phyloP scores from a whole-genome alignment of 2,888 invertebrate genomes.

The Ischnus inquisitorius region DNA sequence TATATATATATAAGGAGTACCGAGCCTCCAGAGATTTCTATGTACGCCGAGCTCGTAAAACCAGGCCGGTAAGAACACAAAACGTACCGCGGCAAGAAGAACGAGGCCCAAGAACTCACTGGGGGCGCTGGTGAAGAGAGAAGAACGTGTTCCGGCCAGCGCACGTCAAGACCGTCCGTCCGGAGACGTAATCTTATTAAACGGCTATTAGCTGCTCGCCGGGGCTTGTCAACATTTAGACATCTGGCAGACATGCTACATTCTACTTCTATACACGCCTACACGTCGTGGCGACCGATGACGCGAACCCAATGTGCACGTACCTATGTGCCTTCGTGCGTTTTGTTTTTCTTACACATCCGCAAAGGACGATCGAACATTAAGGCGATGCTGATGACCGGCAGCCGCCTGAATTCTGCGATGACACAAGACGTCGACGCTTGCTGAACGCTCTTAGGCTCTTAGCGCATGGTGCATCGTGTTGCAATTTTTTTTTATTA shows the following conservation, averaged over 20 bases:
- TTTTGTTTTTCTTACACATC: slow-evolving; percentile 29
- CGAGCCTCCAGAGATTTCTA: slow-evolving; percentile 52
- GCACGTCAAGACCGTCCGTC: slow-evolving; percentile 81
- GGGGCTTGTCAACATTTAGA: slow-evolving; percentile 84
- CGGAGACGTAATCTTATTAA: slow-evolving; percentile 84
- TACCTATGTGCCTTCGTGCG: slow-evolving; percentile 12
- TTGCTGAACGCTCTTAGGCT: slow-evolving; percentile 7
- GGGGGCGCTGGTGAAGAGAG: slow-evolving; percentile 46
- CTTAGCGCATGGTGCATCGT: background rate
- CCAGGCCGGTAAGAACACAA: slow-evolving; percentile 76
- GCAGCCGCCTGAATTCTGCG: slow-evolving; percentile 17
- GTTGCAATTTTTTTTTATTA: background rate
- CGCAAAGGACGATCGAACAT: slow-evolving; percentile 8
- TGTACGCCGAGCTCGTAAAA: slow-evolving; percentile 78
- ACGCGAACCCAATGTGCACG: slow-evolving; percentile 15
- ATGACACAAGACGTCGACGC: slow-evolving; percentile 35
- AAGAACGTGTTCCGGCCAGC: slow-evolving; percentile 79
- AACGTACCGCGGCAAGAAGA: slow-evolving; percentile 68
- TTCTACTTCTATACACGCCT: slow-evolving; percentile 80
- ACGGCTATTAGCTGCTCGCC: slow-evolving; percentile 84
- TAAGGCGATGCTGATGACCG: slow-evolving; percentile 30
- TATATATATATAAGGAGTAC: slow-evolving; percentile 57
- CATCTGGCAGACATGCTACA: slow-evolving; percentile 84
- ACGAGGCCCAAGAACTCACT: slow-evolving; percentile 34
- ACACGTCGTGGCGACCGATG: slow-evolving; percentile 62